Evolutionary conservation across 2,888 invertebrate genomes (phyloP).

Genomic region (Apeira syringaria): DNA sequence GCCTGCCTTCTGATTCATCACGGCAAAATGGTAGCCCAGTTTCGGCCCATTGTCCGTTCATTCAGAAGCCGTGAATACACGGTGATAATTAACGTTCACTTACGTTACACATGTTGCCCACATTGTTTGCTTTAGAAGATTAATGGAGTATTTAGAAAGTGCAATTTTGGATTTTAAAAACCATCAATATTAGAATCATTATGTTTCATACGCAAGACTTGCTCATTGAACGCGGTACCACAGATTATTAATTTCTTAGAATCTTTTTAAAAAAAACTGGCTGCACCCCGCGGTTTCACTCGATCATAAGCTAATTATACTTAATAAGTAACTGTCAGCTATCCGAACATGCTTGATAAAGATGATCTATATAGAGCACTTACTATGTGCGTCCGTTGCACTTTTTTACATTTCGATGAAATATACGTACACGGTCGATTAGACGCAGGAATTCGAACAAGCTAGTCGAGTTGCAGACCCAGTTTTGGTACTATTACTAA

Average conservation of each 20-base stretch:
- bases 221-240: too few species aligned
- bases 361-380: too few species aligned
- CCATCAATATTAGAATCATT: constrained; percentile 3
- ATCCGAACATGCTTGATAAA: too few species aligned
- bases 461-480: background rate
- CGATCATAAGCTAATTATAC: too few species aligned
- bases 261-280: too few species aligned
- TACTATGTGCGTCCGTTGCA: too few species aligned
- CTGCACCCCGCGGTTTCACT: too few species aligned
- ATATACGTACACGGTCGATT: constrained; percentile 7
- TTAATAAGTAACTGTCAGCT: too few species aligned
- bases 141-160: constrained; percentile 29
- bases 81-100: constrained; percentile 25
- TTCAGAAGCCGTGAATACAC: constrained; percentile 31
- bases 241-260: too few species aligned
- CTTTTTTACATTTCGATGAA: constrained; percentile 3
- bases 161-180: constrained; percentile 8
- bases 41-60: constrained; percentile 34
- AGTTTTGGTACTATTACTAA: background rate
- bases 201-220: constrained; percentile 1
- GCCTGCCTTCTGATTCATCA: background rate
- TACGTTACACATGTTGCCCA: constrained; percentile 21
- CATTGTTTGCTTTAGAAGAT: constrained; percentile 30
- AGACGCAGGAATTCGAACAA: constrained; percentile 8
- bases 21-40: constrained; percentile 11